A percentile compares a stretch with the other conserved stretches of the same genome.
These are phyloP conservation scores for Aulostomus chinensis DNA, from an alignment of 2,797 vertebrate genomes.

Conservation along the genomic window DNA sequence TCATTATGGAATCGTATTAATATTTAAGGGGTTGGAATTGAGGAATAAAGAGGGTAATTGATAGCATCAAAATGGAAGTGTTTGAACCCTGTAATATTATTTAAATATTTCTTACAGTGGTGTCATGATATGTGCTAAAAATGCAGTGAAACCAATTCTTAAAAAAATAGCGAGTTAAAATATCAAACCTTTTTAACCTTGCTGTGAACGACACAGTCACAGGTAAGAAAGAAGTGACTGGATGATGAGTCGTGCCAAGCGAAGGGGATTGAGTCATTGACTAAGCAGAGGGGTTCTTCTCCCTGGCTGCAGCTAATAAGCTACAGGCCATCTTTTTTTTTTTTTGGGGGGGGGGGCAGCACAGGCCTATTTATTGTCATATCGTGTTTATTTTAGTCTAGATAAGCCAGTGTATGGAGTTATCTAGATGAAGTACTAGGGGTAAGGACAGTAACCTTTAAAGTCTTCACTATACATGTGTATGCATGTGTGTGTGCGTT, in stretches of 20 bases:
- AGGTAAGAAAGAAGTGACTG: slow-evolving; percentile 32
- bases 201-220: slow-evolving; percentile 18
- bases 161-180: slow-evolving; percentile 7
- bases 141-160: slow-evolving; percentile 30
- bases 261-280: slow-evolving; percentile 44
- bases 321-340: slow-evolving; percentile 27
- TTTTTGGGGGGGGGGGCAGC: slow-evolving; percentile 29
- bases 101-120: slow-evolving; percentile 63
- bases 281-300: slow-evolving; percentile 17
- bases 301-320: slow-evolving; percentile 27
- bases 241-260: slow-evolving; percentile 33
- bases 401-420: slow-evolving; percentile 22
- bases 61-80: slow-evolving; percentile 79
- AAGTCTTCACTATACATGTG: slow-evolving; percentile 26
- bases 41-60: slow-evolving; percentile 83
- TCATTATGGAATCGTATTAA: slow-evolving; percentile 85
- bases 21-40: slow-evolving; percentile 82
- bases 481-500: slow-evolving; percentile 44
- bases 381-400: slow-evolving; percentile 52
- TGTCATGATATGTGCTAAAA: slow-evolving; percentile 53
- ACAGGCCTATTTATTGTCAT: slow-evolving; percentile 49
- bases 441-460: slow-evolving; percentile 67
- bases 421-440: slow-evolving; percentile 39
- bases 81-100: slow-evolving; percentile 73
- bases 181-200: slow-evolving; percentile 14